Evolutionary conservation across 1,140 invertebrate genomes (phyloP).

Genomic region (Oryzaephilus surinamensis): DNA sequence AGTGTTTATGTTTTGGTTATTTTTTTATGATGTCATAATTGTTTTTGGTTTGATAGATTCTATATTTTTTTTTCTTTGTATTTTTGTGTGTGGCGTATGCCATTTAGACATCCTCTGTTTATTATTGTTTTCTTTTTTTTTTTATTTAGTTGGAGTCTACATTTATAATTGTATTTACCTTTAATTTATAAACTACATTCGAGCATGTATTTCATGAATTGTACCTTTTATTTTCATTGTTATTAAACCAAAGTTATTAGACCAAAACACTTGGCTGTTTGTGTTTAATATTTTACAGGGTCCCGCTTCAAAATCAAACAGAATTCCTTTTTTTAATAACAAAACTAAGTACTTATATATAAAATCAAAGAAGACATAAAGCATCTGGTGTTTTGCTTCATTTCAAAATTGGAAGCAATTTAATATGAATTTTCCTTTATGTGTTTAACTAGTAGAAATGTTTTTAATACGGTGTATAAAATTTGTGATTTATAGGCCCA

Average conservation of each 20-base stretch:
- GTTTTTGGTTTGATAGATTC: slow-evolving; percentile 21
- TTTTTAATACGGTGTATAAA: too few species aligned
- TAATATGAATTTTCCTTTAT: too few species aligned
- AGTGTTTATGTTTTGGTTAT: slow-evolving; percentile 26
- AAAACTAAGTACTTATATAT: too few species aligned
- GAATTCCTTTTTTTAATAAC: too few species aligned
- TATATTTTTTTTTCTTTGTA: slow-evolving; percentile 13
- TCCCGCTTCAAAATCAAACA: slow-evolving; percentile 12
- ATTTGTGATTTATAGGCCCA: too few species aligned
- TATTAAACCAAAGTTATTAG: slow-evolving; percentile 37
- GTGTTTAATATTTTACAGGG: slow-evolving; percentile 26
- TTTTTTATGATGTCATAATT: slow-evolving; percentile 11
- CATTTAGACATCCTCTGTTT: slow-evolving; percentile 35
- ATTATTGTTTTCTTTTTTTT: slow-evolving; percentile 30
- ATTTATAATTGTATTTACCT: slow-evolving; percentile 26
- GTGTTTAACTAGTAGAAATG: too few species aligned
- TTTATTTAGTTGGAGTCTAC: slow-evolving; percentile 25
- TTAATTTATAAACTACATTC: slow-evolving; percentile 28
- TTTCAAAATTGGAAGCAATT: too few species aligned
- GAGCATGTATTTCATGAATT: slow-evolving; percentile 33
- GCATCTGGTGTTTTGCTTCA: too few species aligned
- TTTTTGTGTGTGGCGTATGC: slow-evolving; percentile 29
- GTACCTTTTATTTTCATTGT: slow-evolving; percentile 36
- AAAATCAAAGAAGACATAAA: too few species aligned
- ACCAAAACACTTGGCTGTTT: slow-evolving; percentile 28